Evolutionary conservation across 2,888 invertebrate genomes (phyloP).

Genomic region (Eristalis tenax): DNA sequence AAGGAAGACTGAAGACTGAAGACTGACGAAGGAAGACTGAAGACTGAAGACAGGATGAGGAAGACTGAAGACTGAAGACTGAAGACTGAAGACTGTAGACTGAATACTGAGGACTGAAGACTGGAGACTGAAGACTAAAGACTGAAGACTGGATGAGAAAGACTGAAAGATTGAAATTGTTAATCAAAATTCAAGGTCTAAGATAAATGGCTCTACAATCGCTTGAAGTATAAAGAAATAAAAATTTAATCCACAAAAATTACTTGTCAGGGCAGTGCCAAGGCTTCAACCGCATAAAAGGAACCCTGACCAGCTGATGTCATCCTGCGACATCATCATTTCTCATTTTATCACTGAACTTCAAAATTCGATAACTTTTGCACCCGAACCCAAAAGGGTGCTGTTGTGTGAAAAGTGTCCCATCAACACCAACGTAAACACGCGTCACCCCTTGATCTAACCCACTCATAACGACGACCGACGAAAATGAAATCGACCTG

Average conservation of each 20-base stretch:
- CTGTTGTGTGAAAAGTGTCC: conserved; percentile 29
- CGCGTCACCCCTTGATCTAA: conserved; percentile 43
- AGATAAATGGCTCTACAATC: background rate
- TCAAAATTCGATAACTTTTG: conserved; percentile 30
- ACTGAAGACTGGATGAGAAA: background rate
- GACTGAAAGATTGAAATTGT: background rate
- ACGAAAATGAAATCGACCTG: conserved; percentile 42
- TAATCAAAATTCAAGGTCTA: background rate
- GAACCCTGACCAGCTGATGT: background rate
- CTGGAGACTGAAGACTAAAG: background rate
- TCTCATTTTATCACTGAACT: conserved; percentile 27
- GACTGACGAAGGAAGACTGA: background rate
- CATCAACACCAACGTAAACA: conserved; percentile 43
- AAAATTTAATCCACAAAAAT: background rate
- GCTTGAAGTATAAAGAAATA: background rate
- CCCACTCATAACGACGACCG: conserved; percentile 31
- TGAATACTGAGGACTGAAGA: background rate
- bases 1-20: background rate
- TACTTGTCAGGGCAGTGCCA: background rate
- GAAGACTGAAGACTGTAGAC: too few species aligned
- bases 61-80: background rate
- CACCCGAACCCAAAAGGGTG: conserved; percentile 7
- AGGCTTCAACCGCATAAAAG: background rate
- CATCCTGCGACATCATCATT: background rate
- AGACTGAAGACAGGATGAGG: background rate